A percentile compares a stretch with the other conserved stretches of the same genome.
These are phyloP conservation scores for Argynnis bischoffii DNA, from an alignment of 2,888 invertebrate species.

Conservation along the genomic window DNA sequence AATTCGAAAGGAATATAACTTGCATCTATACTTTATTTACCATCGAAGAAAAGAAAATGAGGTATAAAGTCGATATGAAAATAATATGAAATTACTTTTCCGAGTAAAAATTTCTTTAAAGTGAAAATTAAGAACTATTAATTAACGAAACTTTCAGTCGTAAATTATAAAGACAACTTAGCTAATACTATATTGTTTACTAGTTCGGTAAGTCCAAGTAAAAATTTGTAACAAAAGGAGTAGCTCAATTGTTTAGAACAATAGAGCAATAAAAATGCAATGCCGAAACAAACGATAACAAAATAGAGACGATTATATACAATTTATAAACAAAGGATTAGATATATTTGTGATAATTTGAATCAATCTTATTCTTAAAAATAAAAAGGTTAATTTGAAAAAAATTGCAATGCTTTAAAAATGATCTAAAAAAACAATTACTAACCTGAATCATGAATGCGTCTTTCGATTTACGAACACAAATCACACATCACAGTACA, in stretches of 20 bases:
- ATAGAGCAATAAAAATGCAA: slow-evolving; percentile 29
- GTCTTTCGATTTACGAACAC: slow-evolving; percentile 64
- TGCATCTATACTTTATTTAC: too few species aligned
- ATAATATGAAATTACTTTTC: too few species aligned
- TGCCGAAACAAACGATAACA: slow-evolving; percentile 18
- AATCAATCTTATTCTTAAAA: background rate
- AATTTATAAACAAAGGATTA: slow-evolving; percentile 33
- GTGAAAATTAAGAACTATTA: background rate
- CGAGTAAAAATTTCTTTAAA: background rate
- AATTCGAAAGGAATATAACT: too few species aligned
- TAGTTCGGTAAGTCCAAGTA: slow-evolving; percentile 9
- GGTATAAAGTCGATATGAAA: too few species aligned
- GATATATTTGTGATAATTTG: slow-evolving; percentile 14
- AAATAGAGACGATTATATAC: slow-evolving; percentile 22
- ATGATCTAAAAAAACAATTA: slow-evolving; percentile 36
- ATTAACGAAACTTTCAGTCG: background rate
- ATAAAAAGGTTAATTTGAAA: background rate
- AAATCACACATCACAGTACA: slow-evolving; percentile 77
- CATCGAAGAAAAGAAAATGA: too few species aligned
- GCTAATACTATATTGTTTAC: slow-evolving; percentile 15
- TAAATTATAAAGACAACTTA: background rate
- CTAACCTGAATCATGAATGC: slow-evolving; percentile 81
- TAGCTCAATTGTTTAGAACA: slow-evolving; percentile 26
- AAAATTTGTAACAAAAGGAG: slow-evolving; percentile 20
- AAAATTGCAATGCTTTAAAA: background rate